Evolutionary conservation across 2,888 invertebrate species (phyloP).

Genomic region (Lycocerus yunnanus): DNA sequence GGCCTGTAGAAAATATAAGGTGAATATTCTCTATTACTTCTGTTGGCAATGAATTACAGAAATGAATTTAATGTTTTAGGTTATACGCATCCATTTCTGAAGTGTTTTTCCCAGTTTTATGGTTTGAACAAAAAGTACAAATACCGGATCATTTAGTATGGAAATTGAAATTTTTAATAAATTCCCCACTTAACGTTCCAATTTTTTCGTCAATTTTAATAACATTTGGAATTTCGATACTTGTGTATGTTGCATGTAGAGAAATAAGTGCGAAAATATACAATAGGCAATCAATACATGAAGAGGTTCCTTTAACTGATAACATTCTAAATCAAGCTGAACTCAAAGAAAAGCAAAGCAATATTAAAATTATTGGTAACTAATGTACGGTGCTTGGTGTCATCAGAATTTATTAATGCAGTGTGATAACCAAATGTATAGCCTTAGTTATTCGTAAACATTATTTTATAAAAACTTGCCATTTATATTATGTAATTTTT

Average conservation of each 20-base stretch:
- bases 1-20: constrained; percentile 67
- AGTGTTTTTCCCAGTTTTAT: background rate
- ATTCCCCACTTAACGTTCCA: background rate
- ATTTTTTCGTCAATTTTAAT: background rate
- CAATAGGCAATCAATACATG: background rate
- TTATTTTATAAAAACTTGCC: background rate
- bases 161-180: background rate
- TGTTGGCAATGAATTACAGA: background rate
- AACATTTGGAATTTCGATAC: background rate
- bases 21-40: constrained; percentile 55
- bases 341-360: background rate
- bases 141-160: background rate
- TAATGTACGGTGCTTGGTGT: background rate
- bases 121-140: background rate
- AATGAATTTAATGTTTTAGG: background rate
- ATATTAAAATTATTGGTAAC: background rate
- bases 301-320: background rate
- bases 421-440: background rate
- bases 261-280: background rate
- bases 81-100: background rate
- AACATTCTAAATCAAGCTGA: background rate
- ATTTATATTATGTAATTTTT: background rate
- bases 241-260: background rate
- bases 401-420: background rate
- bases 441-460: background rate